A percentile compares a stretch with the other conserved stretches of the same genome.
Evolutionary conservation across 2,888 invertebrate genomes (phyloP).

Genomic region (Gnatocerus cornutus): DNA sequence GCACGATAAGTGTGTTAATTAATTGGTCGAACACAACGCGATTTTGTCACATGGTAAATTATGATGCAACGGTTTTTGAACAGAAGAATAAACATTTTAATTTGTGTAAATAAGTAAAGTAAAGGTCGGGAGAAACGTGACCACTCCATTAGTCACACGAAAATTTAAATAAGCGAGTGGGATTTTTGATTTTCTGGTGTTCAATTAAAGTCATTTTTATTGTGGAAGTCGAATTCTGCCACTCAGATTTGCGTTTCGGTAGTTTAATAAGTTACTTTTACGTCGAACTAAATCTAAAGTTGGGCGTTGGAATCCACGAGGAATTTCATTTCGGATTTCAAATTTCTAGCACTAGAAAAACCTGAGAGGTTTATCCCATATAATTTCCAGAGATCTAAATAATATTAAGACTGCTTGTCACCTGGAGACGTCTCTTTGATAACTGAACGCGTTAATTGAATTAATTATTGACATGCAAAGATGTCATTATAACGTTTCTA

Average conservation of each 20-base stretch:
- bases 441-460: too few species aligned
- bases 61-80: slow-evolving; percentile 7
- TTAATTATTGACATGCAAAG: too few species aligned
- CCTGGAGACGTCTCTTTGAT: too few species aligned
- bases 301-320: background rate
- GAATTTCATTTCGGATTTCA: background rate
- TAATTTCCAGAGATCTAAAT: too few species aligned
- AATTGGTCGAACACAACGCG: background rate
- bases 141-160: background rate
- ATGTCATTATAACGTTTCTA: too few species aligned
- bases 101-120: background rate
- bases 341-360: too few species aligned
- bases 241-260: background rate
- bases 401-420: too few species aligned
- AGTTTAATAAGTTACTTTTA: slow-evolving; percentile 1
- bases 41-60: slow-evolving; percentile 24
- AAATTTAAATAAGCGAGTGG: slow-evolving; percentile 2
- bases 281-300: slow-evolving; percentile 2
- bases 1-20: slow-evolving; percentile 13
- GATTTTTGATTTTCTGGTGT: too few species aligned
- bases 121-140: slow-evolving; percentile 1
- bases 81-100: background rate
- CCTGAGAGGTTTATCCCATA: too few species aligned
- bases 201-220: too few species aligned
- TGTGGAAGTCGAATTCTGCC: background rate